Conservation (phyloP, 2,113 vertebrate genomes). For the Verasper variegatus region DNA sequence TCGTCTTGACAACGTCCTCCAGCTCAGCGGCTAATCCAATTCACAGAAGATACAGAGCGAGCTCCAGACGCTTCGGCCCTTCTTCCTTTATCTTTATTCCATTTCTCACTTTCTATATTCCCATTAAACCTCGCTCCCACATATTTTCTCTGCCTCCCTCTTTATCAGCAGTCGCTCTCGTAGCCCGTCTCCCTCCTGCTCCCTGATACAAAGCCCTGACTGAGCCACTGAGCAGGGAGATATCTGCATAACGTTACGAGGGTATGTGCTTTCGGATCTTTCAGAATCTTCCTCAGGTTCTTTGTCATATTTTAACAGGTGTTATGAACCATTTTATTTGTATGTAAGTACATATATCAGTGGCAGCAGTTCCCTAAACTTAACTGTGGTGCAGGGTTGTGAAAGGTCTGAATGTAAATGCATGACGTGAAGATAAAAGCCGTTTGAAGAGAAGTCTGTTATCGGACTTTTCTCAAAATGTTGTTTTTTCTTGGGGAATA, state of each 20-base stretch:
- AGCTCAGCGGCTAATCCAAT: constrained; percentile 19
- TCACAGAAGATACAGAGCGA: constrained; percentile 12
- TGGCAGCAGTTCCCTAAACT: no score
- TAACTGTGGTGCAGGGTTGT: no score
- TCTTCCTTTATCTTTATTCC: constrained; percentile 9
- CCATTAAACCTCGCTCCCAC: not conserved
- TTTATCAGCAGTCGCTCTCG: constrained; percentile 23
- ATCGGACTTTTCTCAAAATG: no score
- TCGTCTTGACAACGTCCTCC: not conserved
- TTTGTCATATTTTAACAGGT: no score
- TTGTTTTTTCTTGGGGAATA: no score
- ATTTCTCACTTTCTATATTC: constrained; percentile 11
- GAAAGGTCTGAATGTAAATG: no score
- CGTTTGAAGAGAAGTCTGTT: no score
- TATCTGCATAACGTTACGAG: not conserved
- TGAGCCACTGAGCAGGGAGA: not conserved
- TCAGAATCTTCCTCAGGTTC: not conserved
- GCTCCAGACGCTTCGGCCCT: constrained; percentile 1
- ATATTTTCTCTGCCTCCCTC: not conserved
- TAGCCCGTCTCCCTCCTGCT: not conserved
- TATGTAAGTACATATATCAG: no score
- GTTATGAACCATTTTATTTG: no score
- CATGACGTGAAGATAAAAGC: no score
- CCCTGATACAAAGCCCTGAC: constrained; percentile 5
- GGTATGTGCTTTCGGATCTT: not conserved